Evolutionary conservation across 2,888 invertebrate species (phyloP).

Genomic region (Torymus tubicola): DNA sequence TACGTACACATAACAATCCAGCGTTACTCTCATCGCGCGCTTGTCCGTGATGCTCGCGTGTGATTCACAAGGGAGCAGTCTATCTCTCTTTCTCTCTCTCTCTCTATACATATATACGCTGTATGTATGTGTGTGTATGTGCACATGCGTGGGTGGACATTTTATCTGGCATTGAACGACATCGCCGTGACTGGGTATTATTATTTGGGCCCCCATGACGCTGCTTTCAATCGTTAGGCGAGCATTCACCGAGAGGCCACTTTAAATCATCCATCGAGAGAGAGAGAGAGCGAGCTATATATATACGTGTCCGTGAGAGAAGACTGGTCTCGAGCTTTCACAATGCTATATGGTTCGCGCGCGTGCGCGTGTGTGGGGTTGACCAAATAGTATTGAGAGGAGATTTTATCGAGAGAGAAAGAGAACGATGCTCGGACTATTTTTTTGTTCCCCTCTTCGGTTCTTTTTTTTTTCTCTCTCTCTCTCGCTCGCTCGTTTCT

Average conservation of each 20-base stretch:
- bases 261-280: conserved; percentile 72
- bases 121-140: neutral
- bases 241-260: conserved; percentile 72
- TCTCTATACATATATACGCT: too few species aligned
- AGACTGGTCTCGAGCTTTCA: conserved; percentile 28
- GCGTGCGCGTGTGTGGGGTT: conserved; percentile 22
- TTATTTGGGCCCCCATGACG: conserved; percentile 72
- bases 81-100: too few species aligned
- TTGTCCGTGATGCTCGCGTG: neutral
- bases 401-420: conserved; percentile 49
- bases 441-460: neutral
- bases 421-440: neutral
- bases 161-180: conserved; percentile 68
- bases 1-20: neutral
- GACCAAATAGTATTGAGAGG: conserved; percentile 35
- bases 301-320: conserved; percentile 24
- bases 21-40: neutral
- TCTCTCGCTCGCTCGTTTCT: too few species aligned
- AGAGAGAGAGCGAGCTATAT: neutral
- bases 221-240: conserved; percentile 72
- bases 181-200: conserved; percentile 74
- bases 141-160: conserved; percentile 71
- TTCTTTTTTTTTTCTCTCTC: neutral
- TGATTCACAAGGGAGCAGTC: conserved; percentile 3
- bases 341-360: conserved; percentile 40